These are phyloP conservation scores for Drosophila seguyi DNA, from an alignment of 1,140 invertebrate species.

Conservation along the genomic window DNA sequence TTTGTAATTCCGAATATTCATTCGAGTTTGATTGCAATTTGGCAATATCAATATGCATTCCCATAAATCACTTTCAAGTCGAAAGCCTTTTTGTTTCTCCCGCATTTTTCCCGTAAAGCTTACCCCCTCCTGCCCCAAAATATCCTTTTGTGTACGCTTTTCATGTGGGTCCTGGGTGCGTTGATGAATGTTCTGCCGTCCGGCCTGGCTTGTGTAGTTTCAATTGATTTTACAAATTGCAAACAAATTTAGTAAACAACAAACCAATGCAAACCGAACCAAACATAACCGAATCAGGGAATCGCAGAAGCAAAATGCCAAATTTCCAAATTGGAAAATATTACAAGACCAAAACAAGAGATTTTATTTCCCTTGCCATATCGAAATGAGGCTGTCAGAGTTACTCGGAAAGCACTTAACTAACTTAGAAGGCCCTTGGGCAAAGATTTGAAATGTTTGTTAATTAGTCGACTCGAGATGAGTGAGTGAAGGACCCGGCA, in stretches of 20 bases:
- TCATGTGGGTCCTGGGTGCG: slow-evolving; percentile 32
- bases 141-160: slow-evolving; percentile 27
- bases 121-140: not conserved
- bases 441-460: slow-evolving; percentile 50
- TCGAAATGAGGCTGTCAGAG: slow-evolving; percentile 3
- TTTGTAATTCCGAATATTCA: slow-evolving; percentile 36
- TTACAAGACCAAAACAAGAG: slow-evolving; percentile 24
- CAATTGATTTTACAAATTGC: slow-evolving; percentile 72
- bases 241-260: slow-evolving; percentile 54
- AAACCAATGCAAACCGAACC: slow-evolving; percentile 27
- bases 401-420: slow-evolving; percentile 10
- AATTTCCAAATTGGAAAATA: slow-evolving; percentile 9
- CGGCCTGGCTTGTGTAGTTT: slow-evolving; percentile 26
- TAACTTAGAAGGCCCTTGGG: slow-evolving; percentile 20
- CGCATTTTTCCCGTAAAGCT: slow-evolving; percentile 5
- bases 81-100: slow-evolving; percentile 67
- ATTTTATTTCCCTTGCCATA: slow-evolving; percentile 15
- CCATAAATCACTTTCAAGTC: slow-evolving; percentile 71
- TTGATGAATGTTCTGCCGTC: slow-evolving; percentile 37
- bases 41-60: slow-evolving; percentile 68
- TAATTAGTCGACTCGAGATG: slow-evolving; percentile 66
- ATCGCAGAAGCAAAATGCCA: slow-evolving; percentile 12
- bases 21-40: slow-evolving; percentile 60
- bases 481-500: slow-evolving; percentile 29
- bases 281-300: slow-evolving; percentile 19